Conservation (phyloP, 2,797 vertebrate species). For the Tamandua tetradactyla region DNA sequence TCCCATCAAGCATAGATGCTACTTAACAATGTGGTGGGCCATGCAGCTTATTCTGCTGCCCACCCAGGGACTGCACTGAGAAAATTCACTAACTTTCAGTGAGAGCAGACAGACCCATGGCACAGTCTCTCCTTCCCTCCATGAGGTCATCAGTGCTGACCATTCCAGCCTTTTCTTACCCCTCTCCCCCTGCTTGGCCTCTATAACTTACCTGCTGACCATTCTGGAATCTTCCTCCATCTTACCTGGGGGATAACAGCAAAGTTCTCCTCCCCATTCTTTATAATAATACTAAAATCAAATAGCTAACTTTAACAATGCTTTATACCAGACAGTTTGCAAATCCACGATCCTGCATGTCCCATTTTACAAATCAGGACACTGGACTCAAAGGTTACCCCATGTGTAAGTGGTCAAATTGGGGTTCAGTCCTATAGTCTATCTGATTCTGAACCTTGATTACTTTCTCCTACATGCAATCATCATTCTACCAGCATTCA, state of each 20-base stretch:
- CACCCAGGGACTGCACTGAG: neutral
- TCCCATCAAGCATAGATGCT: no score
- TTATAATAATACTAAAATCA: neutral
- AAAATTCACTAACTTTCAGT: neutral
- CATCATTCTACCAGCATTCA: neutral
- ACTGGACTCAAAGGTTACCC: neutral
- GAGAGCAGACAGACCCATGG: neutral
- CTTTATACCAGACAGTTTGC: neutral
- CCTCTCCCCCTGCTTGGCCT: neutral
- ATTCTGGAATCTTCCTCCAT: neutral
- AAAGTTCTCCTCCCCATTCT: neutral
- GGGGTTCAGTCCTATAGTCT: neutral
- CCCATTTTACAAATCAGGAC: neutral
- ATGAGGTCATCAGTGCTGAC: neutral
- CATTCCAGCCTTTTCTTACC: neutral
- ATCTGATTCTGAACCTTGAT: neutral
- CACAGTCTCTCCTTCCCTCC: neutral
- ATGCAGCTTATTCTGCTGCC: neutral
- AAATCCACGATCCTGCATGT: neutral
- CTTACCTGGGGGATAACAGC: neutral
- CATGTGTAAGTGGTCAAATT: neutral
- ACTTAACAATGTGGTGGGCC: rapidly evolving
- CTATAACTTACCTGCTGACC: neutral
- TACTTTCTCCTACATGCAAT: neutral
- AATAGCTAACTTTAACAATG: neutral